These are phyloP conservation scores for Drosophila yooni DNA, from an alignment of 2,888 invertebrate genomes.

Conservation along the genomic window DNA sequence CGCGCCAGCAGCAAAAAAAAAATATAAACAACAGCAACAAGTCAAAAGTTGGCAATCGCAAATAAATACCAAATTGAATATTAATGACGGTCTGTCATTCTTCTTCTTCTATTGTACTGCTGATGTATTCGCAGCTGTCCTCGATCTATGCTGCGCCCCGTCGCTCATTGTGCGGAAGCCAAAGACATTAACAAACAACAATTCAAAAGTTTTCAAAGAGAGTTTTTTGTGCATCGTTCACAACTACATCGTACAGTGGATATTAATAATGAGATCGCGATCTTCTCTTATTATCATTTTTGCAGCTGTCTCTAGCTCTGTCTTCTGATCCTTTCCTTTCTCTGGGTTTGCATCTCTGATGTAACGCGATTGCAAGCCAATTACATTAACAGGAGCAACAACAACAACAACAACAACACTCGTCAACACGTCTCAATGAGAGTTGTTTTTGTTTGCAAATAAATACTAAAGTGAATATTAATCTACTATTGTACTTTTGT, in stretches of 20 bases:
- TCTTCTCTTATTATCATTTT: neutral
- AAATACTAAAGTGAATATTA: neutral
- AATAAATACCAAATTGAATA: neutral
- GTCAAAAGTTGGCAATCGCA: conserved; percentile 3
- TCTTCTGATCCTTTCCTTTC: neutral
- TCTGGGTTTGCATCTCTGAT: conserved; percentile 7
- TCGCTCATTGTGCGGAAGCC: neutral
- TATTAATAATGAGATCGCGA: neutral
- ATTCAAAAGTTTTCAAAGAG: conserved; percentile 2
- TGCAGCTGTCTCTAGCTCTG: neutral
- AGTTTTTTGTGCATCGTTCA: neutral
- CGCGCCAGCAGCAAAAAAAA: conserved; percentile 29
- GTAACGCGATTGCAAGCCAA: conserved; percentile 52
- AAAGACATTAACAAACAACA: neutral
- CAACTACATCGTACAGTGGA: neutral
- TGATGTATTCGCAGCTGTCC: neutral
- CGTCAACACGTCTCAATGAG: neutral
- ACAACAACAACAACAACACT: conserved; percentile 13
- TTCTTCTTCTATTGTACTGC: neutral
- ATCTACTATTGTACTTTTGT: neutral
- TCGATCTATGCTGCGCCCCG: neutral
- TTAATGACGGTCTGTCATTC: neutral
- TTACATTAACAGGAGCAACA: conserved; percentile 43
- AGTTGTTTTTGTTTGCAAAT: neutral
- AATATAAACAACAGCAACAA: neutral